Evolutionary conservation across 2,888 invertebrate species (phyloP), one percentile per base, ranked within the genome.

Genomic region (Pheosia tremula): DNA sequence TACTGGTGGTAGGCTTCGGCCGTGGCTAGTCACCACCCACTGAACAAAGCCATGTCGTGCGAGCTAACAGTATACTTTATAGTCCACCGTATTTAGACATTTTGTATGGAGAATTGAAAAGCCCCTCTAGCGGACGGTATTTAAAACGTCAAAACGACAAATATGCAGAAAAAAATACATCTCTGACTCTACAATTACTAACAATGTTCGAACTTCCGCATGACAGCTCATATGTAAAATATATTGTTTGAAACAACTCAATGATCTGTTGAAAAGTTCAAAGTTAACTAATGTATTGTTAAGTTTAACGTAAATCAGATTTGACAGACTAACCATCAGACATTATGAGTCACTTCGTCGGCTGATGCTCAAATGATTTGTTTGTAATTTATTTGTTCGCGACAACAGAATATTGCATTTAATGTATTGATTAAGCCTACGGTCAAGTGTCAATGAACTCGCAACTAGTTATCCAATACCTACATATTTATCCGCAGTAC

Each of bases 211-310:
- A 24, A 50, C 9, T 50, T 50, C 50, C 50, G 50, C 50, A 50
- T 24, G 6, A 47, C 47, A 47, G 47, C 24, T 50, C 50, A 50
- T 50, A 24, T 24, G 50, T 24, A 8, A 50, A 24, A 9, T 50
- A 50, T 50, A 24, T 50, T 50, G 24, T 24, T 8, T 8, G 11
- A 5, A 47, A n/a, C 47, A 24, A 24, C 24, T 50, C 50, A 50
- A 50, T 50, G 24, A 50, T 50, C 50, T 50, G 8, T 24, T 50
- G 50, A 24, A 50, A 50, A 50, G 50, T 24, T 50, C 50, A 50
- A 24, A 50, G 50, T 24, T 24, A n/a, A n/a, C 47, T 47, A n/a
- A n/a, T 47, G 2, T 11, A 47, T 47, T 5, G n/a, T 47, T 47
- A 47, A 47, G n/a, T 47, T 11, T 45, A 45, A 47, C n/a, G 45